Conservation (phyloP, 2,888 invertebrate genomes). For the Nasonovia ribisnigri region DNA sequence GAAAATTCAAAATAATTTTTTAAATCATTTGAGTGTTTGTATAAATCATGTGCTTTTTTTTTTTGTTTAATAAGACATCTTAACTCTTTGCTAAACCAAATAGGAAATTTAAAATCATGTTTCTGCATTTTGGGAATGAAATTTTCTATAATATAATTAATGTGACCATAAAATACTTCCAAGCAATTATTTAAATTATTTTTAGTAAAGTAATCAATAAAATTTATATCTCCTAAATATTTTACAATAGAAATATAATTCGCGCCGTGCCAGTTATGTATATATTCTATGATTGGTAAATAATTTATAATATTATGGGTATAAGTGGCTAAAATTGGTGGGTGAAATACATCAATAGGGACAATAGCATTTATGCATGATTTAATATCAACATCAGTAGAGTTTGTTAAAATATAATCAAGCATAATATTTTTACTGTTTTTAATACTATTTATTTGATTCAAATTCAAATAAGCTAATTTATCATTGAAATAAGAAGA, state of each 20-base stretch:
- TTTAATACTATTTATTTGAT: neutral
- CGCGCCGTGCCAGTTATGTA: neutral
- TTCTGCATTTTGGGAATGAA: neutral
- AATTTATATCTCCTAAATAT: neutral
- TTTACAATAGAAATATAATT: neutral
- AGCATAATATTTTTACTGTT: neutral
- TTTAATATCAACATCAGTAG: neutral
- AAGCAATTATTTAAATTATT: neutral
- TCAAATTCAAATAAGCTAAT: no score
- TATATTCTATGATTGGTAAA: neutral
- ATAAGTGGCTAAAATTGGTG: neutral
- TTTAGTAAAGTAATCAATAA: neutral
- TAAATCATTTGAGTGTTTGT: no score
- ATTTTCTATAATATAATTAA: neutral
- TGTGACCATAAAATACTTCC: no score
- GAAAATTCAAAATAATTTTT: no score
- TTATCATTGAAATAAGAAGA: no score
- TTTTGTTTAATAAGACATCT: neutral
- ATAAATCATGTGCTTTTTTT: neutral
- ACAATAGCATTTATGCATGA: neutral
- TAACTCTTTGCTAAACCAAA: neutral
- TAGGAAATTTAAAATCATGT: neutral
- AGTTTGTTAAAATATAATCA: neutral
- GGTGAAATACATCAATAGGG: neutral
- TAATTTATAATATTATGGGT: neutral